These are phyloP conservation scores for Nomada hirtipes DNA, from an alignment of 2,888 invertebrate genomes.

Conservation along the genomic window DNA sequence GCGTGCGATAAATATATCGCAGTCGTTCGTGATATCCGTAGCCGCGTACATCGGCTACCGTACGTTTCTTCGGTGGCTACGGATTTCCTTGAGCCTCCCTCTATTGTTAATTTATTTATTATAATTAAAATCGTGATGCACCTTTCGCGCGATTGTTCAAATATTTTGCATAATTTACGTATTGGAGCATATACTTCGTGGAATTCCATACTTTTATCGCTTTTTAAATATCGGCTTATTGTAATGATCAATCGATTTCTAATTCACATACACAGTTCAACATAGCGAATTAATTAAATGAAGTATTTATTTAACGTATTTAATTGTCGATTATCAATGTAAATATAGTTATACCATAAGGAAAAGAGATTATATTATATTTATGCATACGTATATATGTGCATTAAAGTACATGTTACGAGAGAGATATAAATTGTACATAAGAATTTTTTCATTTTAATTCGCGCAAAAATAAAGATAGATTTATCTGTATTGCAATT, in stretches of 20 bases:
- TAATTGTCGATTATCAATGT: conserved; percentile 20
- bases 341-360: conserved; percentile 33
- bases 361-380: not conserved
- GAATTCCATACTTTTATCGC: conserved; percentile 26
- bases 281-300: conserved; percentile 35
- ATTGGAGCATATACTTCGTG: conserved; percentile 18
- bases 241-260: conserved; percentile 32
- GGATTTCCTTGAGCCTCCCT: conserved; percentile 70
- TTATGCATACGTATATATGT: conserved; percentile 4
- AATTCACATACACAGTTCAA: conserved; percentile 7
- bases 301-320: conserved; percentile 46
- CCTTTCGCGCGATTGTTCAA: conserved; percentile 46
- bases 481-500: conserved; percentile 53
- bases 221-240: conserved; percentile 15
- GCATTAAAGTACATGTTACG: not conserved
- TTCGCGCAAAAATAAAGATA: conserved; percentile 15
- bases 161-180: conserved; percentile 29
- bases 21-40: conserved; percentile 68
- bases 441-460: conserved; percentile 46
- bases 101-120: conserved; percentile 32
- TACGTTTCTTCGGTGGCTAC: conserved; percentile 36
- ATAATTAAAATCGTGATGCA: conserved; percentile 56
- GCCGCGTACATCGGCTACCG: conserved; percentile 46
- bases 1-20: conserved; percentile 9
- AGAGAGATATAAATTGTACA: conserved; percentile 54